phyloP scores from a whole-genome alignment of 30 jellyfish, hydroid and myxozoan species.

The Nemopilema nomurai region DNA sequence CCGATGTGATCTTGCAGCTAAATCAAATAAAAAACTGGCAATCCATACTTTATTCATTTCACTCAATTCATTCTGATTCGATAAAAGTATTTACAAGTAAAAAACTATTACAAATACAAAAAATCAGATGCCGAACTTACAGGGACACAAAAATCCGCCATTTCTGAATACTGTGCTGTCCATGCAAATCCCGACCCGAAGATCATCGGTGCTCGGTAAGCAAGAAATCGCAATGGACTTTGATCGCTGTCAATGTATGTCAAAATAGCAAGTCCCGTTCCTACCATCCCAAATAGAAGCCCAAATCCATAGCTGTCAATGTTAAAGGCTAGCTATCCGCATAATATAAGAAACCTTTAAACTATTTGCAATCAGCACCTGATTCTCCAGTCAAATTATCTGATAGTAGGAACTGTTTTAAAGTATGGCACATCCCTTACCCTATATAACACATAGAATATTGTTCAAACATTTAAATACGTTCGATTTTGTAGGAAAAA shows the following conservation, averaged over 20 bases:
- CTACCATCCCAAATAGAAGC: too few species aligned
- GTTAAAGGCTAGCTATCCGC: too few species aligned
- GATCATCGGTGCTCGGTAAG: not conserved
- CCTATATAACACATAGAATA: too few species aligned
- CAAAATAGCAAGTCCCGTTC: conserved; percentile 15
- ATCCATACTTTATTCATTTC: not conserved
- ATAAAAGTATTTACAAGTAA: not conserved
- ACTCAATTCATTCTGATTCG: not conserved
- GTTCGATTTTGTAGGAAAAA: too few species aligned
- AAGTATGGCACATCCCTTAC: too few species aligned
- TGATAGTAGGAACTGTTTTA: too few species aligned
- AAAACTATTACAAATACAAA: not conserved
- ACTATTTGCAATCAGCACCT: too few species aligned
- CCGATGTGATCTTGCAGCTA: not conserved
- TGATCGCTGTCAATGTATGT: conserved; percentile 23
- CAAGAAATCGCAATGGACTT: conserved; percentile 6
- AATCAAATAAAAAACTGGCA: conserved; percentile 3
- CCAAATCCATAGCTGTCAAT: too few species aligned
- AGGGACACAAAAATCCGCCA: conserved; percentile 10
- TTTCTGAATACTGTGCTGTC: not conserved
- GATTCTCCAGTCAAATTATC: too few species aligned
- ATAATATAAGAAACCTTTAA: too few species aligned
- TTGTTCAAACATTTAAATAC: too few species aligned
- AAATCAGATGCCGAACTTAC: conserved; percentile 2
- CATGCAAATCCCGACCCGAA: not conserved